A percentile compares a stretch with the other conserved stretches of the same genome.
phyloP scores from a whole-genome alignment of 1,140 invertebrate species.

The Drosophila albomicans region DNA sequence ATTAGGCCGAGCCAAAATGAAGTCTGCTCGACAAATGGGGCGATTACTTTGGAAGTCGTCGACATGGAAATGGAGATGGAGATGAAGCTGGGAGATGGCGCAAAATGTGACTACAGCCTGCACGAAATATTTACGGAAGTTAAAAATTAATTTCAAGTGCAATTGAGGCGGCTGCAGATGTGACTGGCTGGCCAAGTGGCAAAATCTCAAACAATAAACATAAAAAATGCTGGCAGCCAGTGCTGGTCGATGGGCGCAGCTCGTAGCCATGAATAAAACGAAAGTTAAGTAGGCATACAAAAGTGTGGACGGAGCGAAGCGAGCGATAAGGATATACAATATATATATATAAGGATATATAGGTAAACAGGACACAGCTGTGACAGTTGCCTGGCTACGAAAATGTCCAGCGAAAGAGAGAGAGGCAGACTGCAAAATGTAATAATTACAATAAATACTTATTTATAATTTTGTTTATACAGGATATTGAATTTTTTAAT shows the following conservation, averaged over 20 bases:
- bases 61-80: background rate
- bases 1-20: slow-evolving; percentile 56
- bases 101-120: slow-evolving; percentile 29
- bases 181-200: slow-evolving; percentile 56
- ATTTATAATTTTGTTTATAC: slow-evolving; percentile 79
- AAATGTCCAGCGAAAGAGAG: slow-evolving; percentile 11
- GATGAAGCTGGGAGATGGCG: too few species aligned
- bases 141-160: slow-evolving; percentile 82
- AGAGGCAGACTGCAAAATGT: slow-evolving; percentile 56
- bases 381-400: slow-evolving; percentile 41
- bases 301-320: slow-evolving; percentile 11
- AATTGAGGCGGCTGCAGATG: slow-evolving; percentile 59
- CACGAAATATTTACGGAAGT: slow-evolving; percentile 76
- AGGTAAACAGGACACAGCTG: slow-evolving; percentile 60
- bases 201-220: slow-evolving; percentile 79
- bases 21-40: slow-evolving; percentile 57
- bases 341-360: slow-evolving; percentile 11
- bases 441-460: slow-evolving; percentile 82
- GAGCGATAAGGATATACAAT: background rate
- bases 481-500: slow-evolving; percentile 83
- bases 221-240: slow-evolving; percentile 57
- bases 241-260: background rate
- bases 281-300: slow-evolving; percentile 61
- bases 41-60: slow-evolving; percentile 3
- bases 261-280: slow-evolving; percentile 72